Evolutionary conservation across 2,113 vertebrate species (phyloP), one percentile per base, ranked within the genome.

Genomic region (Microcebus griseorufus): DNA sequence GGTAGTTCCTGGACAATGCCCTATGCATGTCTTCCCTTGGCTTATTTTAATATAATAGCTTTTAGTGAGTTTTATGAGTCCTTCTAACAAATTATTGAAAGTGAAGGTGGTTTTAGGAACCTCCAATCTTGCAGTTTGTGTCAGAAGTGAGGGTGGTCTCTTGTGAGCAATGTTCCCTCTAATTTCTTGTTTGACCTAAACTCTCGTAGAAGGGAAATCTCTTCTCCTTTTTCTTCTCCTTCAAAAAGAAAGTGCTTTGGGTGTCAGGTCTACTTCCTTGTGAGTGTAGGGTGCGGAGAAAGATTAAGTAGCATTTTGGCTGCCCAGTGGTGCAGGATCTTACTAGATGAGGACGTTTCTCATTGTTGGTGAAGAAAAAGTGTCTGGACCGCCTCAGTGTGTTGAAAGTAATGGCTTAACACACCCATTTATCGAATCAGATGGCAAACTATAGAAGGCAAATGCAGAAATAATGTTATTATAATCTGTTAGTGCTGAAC

Each of bases 401-500:
- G 76, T 60, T 88, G 80, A 84, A 97, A 80, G 42, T 82, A 94
- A 90, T 85, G 51, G 39, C 65, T 83, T 72, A 76, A 84, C 65
- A 48, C 58, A 51, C 23, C 58, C 70, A 48, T 72, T 76, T 92
- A 92, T 85, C 85, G 53, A 93, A 95, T 95, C 90, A 85, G 86
- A 93, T 95, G 75, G 79, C 55, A 92, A 96, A 78, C 60, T 69
- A 85, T 95, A 94, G 94, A 97, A 95, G 96, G 76, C 70, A n/a
- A 95, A 72, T 81, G 27, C 25, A 80, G 69, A 96, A 94, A 86
- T 84, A 92, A 92, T 69, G 39, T 86, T 86, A 96, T 95, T 93
- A 67, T 94, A 78, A 96, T 95, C 53, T 83, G 91, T 80, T 91
- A 67, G 67, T 86, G 79, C 32, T 79, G 79, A 90, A 69, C 88